Evolutionary conservation across 2,113 vertebrate species (phyloP).

Genomic region (Carlito syrichta): DNA sequence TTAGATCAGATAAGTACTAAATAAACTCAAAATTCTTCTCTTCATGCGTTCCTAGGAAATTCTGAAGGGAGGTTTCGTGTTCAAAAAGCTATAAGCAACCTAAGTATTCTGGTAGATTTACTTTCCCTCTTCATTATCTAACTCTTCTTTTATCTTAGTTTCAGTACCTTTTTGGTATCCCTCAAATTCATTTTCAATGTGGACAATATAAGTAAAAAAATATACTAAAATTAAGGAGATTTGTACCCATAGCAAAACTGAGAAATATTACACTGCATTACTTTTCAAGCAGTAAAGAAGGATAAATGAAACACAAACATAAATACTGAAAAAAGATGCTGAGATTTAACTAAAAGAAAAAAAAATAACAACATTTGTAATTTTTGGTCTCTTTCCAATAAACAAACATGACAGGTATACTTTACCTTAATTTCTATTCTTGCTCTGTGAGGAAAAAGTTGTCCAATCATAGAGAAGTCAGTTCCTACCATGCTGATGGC

Average conservation of each 20-base stretch:
- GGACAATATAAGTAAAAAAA: neutral
- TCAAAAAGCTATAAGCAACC: neutral
- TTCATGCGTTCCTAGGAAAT: neutral
- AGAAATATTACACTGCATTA: conserved; percentile 4
- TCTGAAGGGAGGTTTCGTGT: neutral
- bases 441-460: conserved; percentile 95
- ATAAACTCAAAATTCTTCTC: neutral
- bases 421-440: conserved; percentile 96
- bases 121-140: neutral
- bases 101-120: neutral
- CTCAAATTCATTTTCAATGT: conserved; percentile 12
- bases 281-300: neutral
- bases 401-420: conserved; percentile 1
- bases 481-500: conserved; percentile 99
- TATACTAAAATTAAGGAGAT: neutral
- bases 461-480: conserved; percentile 97
- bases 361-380: neutral
- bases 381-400: neutral
- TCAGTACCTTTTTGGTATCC: neutral
- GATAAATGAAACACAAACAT: neutral
- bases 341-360: conserved; percentile 16
- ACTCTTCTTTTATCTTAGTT: neutral
- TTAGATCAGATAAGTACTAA: neutral
- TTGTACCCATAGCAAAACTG: neutral
- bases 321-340: too few relatives aligned